These are phyloP conservation scores for Ectemnius lituratus DNA, from an alignment of 2,888 invertebrate genomes.

Conservation along the genomic window DNA sequence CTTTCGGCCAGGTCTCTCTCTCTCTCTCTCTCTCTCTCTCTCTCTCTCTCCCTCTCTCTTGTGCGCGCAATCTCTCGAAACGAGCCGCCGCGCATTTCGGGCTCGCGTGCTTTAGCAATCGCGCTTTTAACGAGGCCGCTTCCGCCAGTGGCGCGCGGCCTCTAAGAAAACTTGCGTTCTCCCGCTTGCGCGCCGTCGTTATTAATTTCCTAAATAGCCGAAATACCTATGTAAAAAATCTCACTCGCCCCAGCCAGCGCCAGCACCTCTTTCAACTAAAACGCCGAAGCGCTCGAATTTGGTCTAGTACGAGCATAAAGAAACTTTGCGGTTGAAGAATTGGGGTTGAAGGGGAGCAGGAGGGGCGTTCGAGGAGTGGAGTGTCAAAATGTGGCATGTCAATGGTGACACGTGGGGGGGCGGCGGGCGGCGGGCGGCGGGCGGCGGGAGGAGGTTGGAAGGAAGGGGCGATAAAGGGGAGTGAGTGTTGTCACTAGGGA, in stretches of 20 bases:
- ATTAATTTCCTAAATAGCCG: conserved; percentile 70
- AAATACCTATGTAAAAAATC: not conserved
- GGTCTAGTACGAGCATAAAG: too few species aligned
- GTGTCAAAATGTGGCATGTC: too few species aligned
- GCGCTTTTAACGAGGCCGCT: conserved; percentile 60
- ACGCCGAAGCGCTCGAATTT: too few species aligned
- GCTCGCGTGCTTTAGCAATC: conserved; percentile 63
- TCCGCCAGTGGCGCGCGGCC: conserved; percentile 30
- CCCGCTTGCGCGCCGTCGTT: conserved; percentile 27
- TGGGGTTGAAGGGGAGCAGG: too few species aligned
- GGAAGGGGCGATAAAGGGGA: conserved; percentile 44
- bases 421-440: too few species aligned
- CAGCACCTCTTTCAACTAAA: too few species aligned
- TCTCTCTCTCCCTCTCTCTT: not conserved
- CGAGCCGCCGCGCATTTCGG: conserved; percentile 52
- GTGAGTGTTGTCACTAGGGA: conserved; percentile 19
- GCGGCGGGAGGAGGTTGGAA: not conserved
- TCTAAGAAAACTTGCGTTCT: conserved; percentile 44
- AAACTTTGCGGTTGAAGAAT: too few species aligned
- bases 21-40: not conserved
- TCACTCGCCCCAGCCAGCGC: too few species aligned
- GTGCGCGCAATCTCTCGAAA: too few species aligned
- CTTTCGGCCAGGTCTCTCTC: conserved; percentile 64
- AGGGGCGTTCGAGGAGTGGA: too few species aligned
- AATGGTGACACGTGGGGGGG: too few species aligned